A percentile compares a stretch with the other conserved stretches of the same genome.
These are phyloP conservation scores for Heteromyza rotundicornis DNA, from an alignment of 2,888 invertebrate species.

Conservation along the genomic window DNA sequence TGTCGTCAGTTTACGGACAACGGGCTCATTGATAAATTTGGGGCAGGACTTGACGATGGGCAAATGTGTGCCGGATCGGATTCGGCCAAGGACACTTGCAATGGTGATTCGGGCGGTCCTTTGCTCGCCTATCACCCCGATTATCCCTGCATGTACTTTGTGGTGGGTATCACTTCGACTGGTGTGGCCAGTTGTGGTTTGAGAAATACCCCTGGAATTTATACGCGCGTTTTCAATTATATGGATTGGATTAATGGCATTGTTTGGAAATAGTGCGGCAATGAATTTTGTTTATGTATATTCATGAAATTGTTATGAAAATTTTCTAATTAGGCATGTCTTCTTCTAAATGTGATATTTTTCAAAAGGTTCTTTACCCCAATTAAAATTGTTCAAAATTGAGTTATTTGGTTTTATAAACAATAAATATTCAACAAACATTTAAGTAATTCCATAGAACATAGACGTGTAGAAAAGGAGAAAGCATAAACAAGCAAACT, in stretches of 20 bases:
- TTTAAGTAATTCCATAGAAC: too few species aligned
- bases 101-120: conserved; percentile 54
- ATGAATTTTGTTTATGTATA: neutral
- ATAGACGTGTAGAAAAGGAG: too few species aligned
- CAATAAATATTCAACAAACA: too few species aligned
- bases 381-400: too few species aligned
- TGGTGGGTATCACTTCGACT: conserved; percentile 47
- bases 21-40: conserved; percentile 30
- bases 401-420: too few species aligned
- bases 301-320: too few species aligned
- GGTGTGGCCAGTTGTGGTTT: conserved; percentile 44
- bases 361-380: too few species aligned
- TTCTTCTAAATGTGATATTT: too few species aligned
- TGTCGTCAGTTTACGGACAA: conserved; percentile 33
- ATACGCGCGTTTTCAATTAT: conserved; percentile 45
- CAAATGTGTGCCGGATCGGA: conserved; percentile 49
- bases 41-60: conserved; percentile 35
- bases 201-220: conserved; percentile 47
- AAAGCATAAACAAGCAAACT: too few species aligned
- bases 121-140: conserved; percentile 42
- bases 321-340: too few species aligned
- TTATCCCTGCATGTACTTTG: conserved; percentile 49
- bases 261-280: conserved; percentile 20
- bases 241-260: conserved; percentile 43
- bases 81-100: conserved; percentile 47